Evolutionary conservation across 2,797 vertebrate species (phyloP), one percentile per base, ranked within the genome.

Genomic region (Amblyraja radiata): DNA sequence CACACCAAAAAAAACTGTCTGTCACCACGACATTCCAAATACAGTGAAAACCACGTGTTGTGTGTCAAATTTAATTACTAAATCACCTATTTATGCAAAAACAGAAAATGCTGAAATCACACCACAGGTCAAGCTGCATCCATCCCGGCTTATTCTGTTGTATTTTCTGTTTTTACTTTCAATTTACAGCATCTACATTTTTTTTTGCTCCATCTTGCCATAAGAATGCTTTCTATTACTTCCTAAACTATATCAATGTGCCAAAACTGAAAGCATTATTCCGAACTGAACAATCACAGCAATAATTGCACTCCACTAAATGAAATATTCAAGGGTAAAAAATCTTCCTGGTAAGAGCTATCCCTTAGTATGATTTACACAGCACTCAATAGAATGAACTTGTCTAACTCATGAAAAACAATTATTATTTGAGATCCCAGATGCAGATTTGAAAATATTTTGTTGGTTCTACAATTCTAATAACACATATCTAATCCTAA

Each of bases 1-100:
- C 61, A 88, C 61, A 88, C 84, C 61, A 88, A 68, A 65, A n/a
- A 86, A 88, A 68, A n/a, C 28, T 14, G 83, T n/a, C n/a, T 63
- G n/a, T 25, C 14, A 36, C 16, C n/a, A 65, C 16, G 4, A 7
- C 5, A 65, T 68, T 18, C 84, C n/a, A 68, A n/a, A 88, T 36
- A 88, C 84, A 88, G 61, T 88, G 84, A 68, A 88, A 88, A 68
- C 84, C 84, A 68, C 84, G 6, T 86, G 1, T 32, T 65, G 16
- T 36, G 58, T 68, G 32, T 68, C 84, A 0, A 65, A 68, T 88
- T 68, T 68, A n/a, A 65, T 65, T 16, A 8, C 84, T 63, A 63
- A 86, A 65, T 54, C 13, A 86, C 83, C 14, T 88, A 14, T 23
- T 32, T 21, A 61, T 65, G 84, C n/a, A 73, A 73, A 73, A 73